Conservation (phyloP, 2,797 vertebrate species). For the Eurystomus glaucurus region DNA sequence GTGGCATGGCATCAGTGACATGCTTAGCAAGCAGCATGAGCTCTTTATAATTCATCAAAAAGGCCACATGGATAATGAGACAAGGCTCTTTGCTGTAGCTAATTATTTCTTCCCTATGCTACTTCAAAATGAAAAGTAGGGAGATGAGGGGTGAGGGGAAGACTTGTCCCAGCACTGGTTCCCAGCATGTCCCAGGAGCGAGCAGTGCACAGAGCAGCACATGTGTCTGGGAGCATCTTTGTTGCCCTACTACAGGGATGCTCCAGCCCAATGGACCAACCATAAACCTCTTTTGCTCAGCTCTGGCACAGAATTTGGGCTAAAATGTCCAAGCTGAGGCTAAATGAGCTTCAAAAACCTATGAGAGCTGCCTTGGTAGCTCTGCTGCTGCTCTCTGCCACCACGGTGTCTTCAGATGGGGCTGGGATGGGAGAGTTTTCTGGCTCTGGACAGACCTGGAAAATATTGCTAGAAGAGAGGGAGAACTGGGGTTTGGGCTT, state of each 20-base stretch:
- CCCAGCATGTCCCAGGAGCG: fast-evolving
- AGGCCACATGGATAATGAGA: slow-evolving; percentile 49
- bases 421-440: not conserved
- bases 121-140: not conserved
- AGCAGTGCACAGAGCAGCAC: not conserved
- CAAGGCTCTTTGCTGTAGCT: not conserved
- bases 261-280: not conserved
- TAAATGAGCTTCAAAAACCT: slow-evolving; percentile 6
- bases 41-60: slow-evolving; percentile 78
- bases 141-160: fast-evolving
- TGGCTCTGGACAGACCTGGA: not conserved
- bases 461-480: not conserved
- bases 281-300: not conserved
- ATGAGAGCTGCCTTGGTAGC: not conserved
- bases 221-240: fast-evolving
- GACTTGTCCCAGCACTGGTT: fast-evolving
- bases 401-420: not conserved
- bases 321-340: not conserved
- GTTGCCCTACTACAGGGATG: not conserved
- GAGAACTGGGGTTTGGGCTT: not conserved
- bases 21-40: slow-evolving; percentile 27
- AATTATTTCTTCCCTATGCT: not conserved
- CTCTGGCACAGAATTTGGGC: not conserved
- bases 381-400: not conserved
- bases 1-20: not conserved